Evolutionary conservation across 2,888 invertebrate species (phyloP).

Genomic region (Orchesella flavescens): DNA sequence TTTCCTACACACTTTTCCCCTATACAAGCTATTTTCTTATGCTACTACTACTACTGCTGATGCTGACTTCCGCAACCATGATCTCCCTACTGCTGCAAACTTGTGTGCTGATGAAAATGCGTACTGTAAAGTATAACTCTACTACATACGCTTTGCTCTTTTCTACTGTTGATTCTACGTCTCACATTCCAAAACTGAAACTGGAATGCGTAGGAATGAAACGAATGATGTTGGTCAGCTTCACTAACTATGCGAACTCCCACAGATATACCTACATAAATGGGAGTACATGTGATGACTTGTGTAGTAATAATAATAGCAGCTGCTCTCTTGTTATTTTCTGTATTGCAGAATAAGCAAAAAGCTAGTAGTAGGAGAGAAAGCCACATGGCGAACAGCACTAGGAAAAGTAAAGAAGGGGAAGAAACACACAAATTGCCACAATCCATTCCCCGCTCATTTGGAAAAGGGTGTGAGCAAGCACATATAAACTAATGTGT

Average conservation of each 20-base stretch:
- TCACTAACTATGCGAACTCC: too few species aligned
- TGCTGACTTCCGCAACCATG: constrained; percentile 14
- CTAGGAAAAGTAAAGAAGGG: neutral
- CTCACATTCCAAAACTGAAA: neutral
- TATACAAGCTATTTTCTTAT: neutral
- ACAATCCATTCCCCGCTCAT: constrained; percentile 46
- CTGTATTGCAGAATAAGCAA: constrained; percentile 35
- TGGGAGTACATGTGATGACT: too few species aligned
- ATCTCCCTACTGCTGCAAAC: neutral
- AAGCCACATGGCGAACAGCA: constrained; percentile 29
- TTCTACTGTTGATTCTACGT: constrained; percentile 35
- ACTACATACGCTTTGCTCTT: neutral
- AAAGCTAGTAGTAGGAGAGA: constrained; percentile 19
- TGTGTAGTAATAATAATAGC: constrained; percentile 32
- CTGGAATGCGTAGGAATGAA: neutral
- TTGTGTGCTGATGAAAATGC: too few species aligned
- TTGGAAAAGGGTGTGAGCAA: constrained; percentile 46
- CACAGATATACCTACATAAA: too few species aligned
- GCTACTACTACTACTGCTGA: neutral
- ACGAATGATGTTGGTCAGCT: too few species aligned
- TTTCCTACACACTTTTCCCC: constrained; percentile 17
- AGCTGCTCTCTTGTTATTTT: constrained; percentile 12
- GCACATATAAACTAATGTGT: constrained; percentile 36
- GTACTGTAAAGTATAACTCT: neutral
- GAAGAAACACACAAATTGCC: constrained; percentile 38